phyloP scores from a whole-genome alignment of 1,140 invertebrate genomes.

The Bicyclus anynana region DNA sequence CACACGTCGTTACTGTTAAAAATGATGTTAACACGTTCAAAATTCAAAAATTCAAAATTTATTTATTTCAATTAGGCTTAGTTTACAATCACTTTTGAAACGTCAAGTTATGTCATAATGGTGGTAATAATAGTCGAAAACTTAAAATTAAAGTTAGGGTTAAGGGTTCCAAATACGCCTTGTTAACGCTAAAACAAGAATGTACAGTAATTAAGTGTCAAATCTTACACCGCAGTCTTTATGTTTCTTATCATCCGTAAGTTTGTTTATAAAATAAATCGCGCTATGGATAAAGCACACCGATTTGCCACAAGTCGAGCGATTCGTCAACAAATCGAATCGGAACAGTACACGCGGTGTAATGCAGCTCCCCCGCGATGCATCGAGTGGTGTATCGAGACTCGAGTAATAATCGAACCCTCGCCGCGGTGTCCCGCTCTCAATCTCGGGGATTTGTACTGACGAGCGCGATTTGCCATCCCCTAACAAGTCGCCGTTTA shows the following conservation, averaged over 20 bases:
- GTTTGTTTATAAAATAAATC: background rate
- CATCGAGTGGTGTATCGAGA: conserved; percentile 67
- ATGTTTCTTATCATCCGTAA: background rate
- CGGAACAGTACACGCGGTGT: conserved; percentile 36
- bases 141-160: too few relatives aligned
- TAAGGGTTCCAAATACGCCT: too few relatives aligned
- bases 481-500: conserved; percentile 9
- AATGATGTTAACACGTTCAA: too few relatives aligned
- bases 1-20: too few relatives aligned
- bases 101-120: too few relatives aligned
- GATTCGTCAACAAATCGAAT: conserved; percentile 48
- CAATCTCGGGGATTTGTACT: conserved; percentile 66
- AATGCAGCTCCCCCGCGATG: conserved; percentile 56
- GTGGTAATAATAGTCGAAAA: too few relatives aligned
- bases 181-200: too few relatives aligned
- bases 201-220: too few relatives aligned
- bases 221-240: too few relatives aligned
- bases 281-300: background rate
- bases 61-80: too few relatives aligned
- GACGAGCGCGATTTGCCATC: conserved; percentile 25
- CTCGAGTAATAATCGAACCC: conserved; percentile 70
- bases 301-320: conserved; percentile 24
- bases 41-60: too few relatives aligned
- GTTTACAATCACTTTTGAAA: too few relatives aligned
- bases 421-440: conserved; percentile 61